phyloP scores from a whole-genome alignment of 2,888 invertebrate genomes.

The Therioaphis trifolii region DNA sequence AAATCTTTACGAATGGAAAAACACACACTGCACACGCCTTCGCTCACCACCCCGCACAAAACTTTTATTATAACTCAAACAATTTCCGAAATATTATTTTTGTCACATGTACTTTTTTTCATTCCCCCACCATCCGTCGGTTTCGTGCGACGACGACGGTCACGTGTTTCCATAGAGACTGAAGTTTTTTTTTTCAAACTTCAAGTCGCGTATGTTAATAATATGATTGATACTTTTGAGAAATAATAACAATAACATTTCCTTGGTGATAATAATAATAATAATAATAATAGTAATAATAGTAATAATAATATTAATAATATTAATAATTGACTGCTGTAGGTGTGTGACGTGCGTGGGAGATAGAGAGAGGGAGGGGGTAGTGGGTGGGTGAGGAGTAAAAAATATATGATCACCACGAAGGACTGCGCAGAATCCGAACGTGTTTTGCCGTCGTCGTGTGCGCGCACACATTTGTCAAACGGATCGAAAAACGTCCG shows the following conservation, averaged over 20 bases:
- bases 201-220: neutral
- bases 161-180: constrained; percentile 45
- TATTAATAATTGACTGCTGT: constrained; percentile 40
- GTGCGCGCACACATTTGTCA: constrained; percentile 15
- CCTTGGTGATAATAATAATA: no score
- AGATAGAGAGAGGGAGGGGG: no score
- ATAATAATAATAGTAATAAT: no score
- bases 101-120: neutral
- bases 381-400: no score
- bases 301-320: no score
- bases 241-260: constrained; percentile 38
- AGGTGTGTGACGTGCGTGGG: no score
- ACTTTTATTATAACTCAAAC: constrained; percentile 23
- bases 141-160: neutral
- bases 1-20: neutral
- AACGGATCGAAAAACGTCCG: neutral
- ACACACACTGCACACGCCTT: neutral
- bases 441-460: neutral
- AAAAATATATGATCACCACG: no score
- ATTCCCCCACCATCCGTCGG: no score
- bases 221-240: constrained; percentile 34
- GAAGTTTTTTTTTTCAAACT: constrained; percentile 19
- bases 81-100: constrained; percentile 9
- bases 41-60: neutral
- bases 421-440: neutral